A percentile compares a stretch with the other conserved stretches of the same genome.
These are phyloP conservation scores for Danio choprae DNA, from an alignment of 2,797 vertebrate genomes.

Conservation along the genomic window DNA sequence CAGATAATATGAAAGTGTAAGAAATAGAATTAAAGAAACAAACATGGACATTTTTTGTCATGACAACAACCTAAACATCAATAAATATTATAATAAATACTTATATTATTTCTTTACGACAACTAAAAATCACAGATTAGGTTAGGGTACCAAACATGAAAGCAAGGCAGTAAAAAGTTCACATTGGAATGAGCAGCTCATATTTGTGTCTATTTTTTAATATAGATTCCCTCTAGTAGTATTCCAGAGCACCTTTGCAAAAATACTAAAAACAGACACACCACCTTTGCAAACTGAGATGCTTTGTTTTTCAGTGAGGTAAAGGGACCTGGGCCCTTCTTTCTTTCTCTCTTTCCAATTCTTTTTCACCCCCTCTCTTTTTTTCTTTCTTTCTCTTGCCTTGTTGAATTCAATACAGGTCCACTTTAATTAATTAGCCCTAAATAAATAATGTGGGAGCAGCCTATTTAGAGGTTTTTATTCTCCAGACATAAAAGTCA, in stretches of 20 bases:
- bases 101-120: not conserved
- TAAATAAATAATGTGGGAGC: conserved; percentile 81
- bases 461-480: conserved; percentile 76
- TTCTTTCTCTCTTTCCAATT: conserved; percentile 29
- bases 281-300: conserved; percentile 47
- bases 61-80: not conserved
- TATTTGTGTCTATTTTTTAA: not conserved
- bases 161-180: not conserved
- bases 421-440: conserved; percentile 80
- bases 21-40: no score
- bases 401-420: conserved; percentile 77
- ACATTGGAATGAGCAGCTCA: not conserved
- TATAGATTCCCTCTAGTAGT: not conserved
- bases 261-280: conserved; percentile 31
- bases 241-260: conserved; percentile 38
- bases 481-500: conserved; percentile 78
- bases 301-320: conserved; percentile 53
- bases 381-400: conserved; percentile 37
- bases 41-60: not conserved
- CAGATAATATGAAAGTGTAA: no score
- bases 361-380: conserved; percentile 13
- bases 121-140: not conserved
- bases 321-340: conserved; percentile 20
- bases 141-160: not conserved
- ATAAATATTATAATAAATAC: not conserved